phyloP scores from a whole-genome alignment of 2,797 vertebrate genomes.

The Synanceia verrucosa region DNA sequence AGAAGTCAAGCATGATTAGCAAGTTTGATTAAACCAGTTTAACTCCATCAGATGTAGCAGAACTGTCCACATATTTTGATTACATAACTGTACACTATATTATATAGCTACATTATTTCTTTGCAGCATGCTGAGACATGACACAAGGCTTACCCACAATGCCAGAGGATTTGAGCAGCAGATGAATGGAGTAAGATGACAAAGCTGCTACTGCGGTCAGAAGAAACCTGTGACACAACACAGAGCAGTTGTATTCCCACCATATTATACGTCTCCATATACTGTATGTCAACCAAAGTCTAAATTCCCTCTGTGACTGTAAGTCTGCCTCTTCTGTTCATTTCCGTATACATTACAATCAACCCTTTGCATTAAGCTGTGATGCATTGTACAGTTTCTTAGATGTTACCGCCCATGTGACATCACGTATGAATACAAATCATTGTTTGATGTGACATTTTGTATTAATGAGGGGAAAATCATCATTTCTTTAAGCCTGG shows the following conservation, averaged over 20 bases:
- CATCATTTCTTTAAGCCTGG: not conserved
- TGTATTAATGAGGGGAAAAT: not conserved
- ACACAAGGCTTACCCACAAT: slow-evolving; percentile 88
- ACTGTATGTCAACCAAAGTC: not conserved
- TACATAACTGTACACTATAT: not conserved
- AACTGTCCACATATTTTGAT: not conserved
- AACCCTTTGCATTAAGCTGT: not conserved
- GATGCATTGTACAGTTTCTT: not conserved
- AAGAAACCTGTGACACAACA: slow-evolving; percentile 86
- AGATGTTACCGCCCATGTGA: not conserved
- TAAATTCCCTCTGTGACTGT: not conserved
- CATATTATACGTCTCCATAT: not conserved
- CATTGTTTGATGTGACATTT: not conserved
- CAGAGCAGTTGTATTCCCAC: not conserved
- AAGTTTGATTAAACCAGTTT: not conserved
- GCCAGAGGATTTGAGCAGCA: slow-evolving; percentile 94
- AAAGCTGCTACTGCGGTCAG: slow-evolving; percentile 90
- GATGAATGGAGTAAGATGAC: slow-evolving; percentile 95
- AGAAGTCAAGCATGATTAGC: not conserved
- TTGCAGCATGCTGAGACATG: not conserved
- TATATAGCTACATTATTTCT: not conserved
- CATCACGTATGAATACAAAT: not conserved
- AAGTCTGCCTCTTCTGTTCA: not conserved
- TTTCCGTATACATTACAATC: not conserved
- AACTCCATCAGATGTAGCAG: not conserved